Evolutionary conservation across 2,113 vertebrate species (phyloP), one percentile per base, ranked within the genome.

Genomic region (Thryonomys swinderianus): DNA sequence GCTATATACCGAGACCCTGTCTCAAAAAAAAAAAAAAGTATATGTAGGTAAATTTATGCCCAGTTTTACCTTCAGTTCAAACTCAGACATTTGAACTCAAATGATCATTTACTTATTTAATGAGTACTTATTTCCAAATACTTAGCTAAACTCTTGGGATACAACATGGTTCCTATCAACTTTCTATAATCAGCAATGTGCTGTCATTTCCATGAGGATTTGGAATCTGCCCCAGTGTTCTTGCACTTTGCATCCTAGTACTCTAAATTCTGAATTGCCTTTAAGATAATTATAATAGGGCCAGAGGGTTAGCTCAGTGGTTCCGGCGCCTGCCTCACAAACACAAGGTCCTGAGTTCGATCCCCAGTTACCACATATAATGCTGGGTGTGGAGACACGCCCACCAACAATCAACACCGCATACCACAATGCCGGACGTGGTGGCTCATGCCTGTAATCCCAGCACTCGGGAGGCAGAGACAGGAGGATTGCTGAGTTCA

Each of bases 181-280:
- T 51, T 74, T 30, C 34, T 25, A 62, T 16, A 59, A 53, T 74
- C 25, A 82, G 23, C 67, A 45, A 32, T n/a, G 66, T 62, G 48
- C 23, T 94, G 80, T 82, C 82, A 82, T 86, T 88, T 73, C 76
- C 53, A 40, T 20, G 66, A 76, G 55, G 89, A 79, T 80, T 32
- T 45, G 13, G 80, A 92, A 95, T 9, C 37, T 84, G 27, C 42
- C 51, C 76, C 83, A 79, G 13, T 92, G 6, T 80, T n/a, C 61
- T 48, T 87, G 53, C 6, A 91, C n/a, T 61, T 57, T 66, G 4
- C 83, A 76, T 73, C 23, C 81, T 37, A 69, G 90, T 96, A 90
- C n/a, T 55, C 37, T 55, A 57, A 85, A 85, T 85, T 95, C 45
- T 42, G 83, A 85, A 91, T 94, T 59, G 82, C 7, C 40, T 42